Evolutionary conservation across 2,113 vertebrate species (phyloP), one percentile per base, ranked within the genome.

Genomic region (Triplophysa dalaica): DNA sequence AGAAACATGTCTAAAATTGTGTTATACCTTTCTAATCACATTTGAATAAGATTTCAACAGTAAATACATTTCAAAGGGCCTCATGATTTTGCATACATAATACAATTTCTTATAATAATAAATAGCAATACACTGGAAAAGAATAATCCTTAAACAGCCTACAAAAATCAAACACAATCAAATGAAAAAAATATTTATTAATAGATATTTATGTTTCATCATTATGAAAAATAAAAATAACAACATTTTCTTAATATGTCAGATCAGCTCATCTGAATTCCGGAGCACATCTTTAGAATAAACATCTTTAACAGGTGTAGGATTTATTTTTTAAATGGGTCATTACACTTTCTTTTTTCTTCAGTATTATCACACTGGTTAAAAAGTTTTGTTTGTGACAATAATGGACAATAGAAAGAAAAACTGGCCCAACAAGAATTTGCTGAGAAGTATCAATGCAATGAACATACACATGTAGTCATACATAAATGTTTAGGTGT

Each of bases 361-460:
- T 17, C 38, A 58, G 21, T 7, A 73, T 16, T 73, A 41, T 58
- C 52, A 41, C 26, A 21, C 10, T 21, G n/a, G n/a, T 22, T 58
- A 58, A 14, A 0, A 10, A 17, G n/a, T 26, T 19, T 16, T 61
- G 33, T 62, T 75, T 5, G 21, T 48, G 58, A 41, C 12, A 29
- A 38, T 41, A 38, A 38, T 56, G 7, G 11, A 21, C 38, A 11
- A 43, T 16, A 13, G 60, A 14, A 29, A 48, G 60, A 75, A n/a
- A 10, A 77, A 77, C 74, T 54, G 61, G 62, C 26, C 17, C 38
- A 65, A 77, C 74, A 54, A 26, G 74, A 77, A 17, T 65, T 38
- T 48, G 11, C 74, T 64, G 58, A 16, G n/a, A n/a, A 21, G 24
- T 76, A 16, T 29, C 11, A 12, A n/a, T 1, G 16, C 6, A 9